These are phyloP conservation scores for Seladonia tumulorum DNA, from an alignment of 2,888 invertebrate genomes.

Conservation along the genomic window DNA sequence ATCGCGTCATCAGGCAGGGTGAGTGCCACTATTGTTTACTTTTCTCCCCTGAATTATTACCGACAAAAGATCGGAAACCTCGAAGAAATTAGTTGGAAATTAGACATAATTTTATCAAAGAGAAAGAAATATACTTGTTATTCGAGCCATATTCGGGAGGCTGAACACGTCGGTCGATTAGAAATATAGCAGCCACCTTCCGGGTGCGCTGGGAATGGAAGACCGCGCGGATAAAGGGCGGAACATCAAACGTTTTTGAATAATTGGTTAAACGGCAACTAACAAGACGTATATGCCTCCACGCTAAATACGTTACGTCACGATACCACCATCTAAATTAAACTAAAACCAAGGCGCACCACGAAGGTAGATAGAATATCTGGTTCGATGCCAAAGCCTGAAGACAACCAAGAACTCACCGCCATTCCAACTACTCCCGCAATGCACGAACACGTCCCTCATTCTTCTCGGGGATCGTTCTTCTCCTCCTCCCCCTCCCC, in stretches of 20 bases:
- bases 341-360: slow-evolving; percentile 76
- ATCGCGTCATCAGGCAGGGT: slow-evolving; percentile 57
- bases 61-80: background rate
- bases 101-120: background rate
- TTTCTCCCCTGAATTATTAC: background rate
- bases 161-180: background rate
- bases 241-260: slow-evolving; percentile 47
- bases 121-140: background rate
- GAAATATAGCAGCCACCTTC: background rate
- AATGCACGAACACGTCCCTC: slow-evolving; percentile 72
- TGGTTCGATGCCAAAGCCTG: slow-evolving; percentile 77
- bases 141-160: background rate
- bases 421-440: slow-evolving; percentile 78
- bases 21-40: slow-evolving; percentile 21
- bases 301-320: slow-evolving; percentile 79
- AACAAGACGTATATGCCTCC: slow-evolving; percentile 66
- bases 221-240: background rate
- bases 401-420: slow-evolving; percentile 75
- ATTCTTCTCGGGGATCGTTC: slow-evolving; percentile 65
- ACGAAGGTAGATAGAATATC: slow-evolving; percentile 76
- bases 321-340: slow-evolving; percentile 78
- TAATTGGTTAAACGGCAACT: slow-evolving; percentile 70
- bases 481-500: slow-evolving; percentile 2
- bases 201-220: background rate
- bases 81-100: background rate